Evolutionary conservation across 2,888 invertebrate genomes (phyloP).

Genomic region (Boloria selene): DNA sequence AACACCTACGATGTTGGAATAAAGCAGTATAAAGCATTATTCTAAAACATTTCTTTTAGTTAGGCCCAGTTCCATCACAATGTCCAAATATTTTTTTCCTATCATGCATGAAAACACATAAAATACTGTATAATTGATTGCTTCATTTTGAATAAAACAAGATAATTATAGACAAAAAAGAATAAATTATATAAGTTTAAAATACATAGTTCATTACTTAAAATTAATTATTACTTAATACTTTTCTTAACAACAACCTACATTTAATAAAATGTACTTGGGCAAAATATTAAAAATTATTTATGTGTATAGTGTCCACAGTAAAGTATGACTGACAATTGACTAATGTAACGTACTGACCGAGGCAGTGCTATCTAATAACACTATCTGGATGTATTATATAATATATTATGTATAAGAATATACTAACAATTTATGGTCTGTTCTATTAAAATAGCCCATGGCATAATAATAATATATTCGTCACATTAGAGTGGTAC

Average conservation of each 20-base stretch:
- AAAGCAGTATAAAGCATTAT: slow-evolving; percentile 21
- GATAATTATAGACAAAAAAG: slow-evolving; percentile 5
- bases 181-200: slow-evolving; percentile 17
- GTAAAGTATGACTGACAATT: background rate
- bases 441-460: slow-evolving; percentile 26
- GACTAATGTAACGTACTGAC: slow-evolving; percentile 27
- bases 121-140: slow-evolving; percentile 1
- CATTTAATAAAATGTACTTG: slow-evolving; percentile 4
- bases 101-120: background rate
- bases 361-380: slow-evolving; percentile 23
- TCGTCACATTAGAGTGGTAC: slow-evolving; percentile 9
- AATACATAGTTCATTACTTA: slow-evolving; percentile 19
- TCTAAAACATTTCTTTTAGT: slow-evolving; percentile 4
- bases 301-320: slow-evolving; percentile 10
- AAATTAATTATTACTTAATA: slow-evolving; percentile 19
- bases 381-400: slow-evolving; percentile 24
- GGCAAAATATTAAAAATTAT: slow-evolving; percentile 1
- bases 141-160: slow-evolving; percentile 8
- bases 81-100: background rate
- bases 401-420: slow-evolving; percentile 28
- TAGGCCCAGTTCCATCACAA: slow-evolving; percentile 20
- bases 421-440: slow-evolving; percentile 28
- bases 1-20: slow-evolving; percentile 9
- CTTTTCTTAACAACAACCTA: slow-evolving; percentile 16
- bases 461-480: slow-evolving; percentile 30